Evolutionary conservation across 2,888 invertebrate species (phyloP), one percentile per base, ranked within the genome.

Genomic region (Heliconius cydno): DNA sequence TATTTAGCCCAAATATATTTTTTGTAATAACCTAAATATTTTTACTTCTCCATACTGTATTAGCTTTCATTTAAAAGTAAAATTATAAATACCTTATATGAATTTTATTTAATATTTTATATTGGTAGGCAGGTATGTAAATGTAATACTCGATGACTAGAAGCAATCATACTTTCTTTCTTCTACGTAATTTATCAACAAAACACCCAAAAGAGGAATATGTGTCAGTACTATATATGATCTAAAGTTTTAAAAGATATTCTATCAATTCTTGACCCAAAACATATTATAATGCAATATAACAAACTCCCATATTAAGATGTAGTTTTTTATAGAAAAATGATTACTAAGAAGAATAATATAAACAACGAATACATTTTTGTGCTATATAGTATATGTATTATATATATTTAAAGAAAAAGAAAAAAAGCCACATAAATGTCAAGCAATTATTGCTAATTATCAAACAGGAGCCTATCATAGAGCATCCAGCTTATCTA

Each of bases 401-500:
- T 5, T 46, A 4, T 15, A 25, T 38, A 15, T 70, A 15, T 41
- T 41, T 70, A 2, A 13, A 6, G 28, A 65, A 65, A 1, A 13
- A 15, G 15, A 63, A 28, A 15, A 13, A 65, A 65, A 28, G 7
- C 19, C 19, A 68, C 78, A 38, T 68, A 6, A 25, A n/a, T 15
- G 25, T 2, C 1, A 41, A n/a, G 41, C 25, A 70, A 70, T 12
- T 46, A 34, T 4, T 34, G 13, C 6, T 72, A 72, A 57, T 57
- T 10, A 57, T n/a, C 3, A 72, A 52, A 57, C 57, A 72, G 72
- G 72, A 57, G 57, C 22, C 5, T 72, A 34, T 68, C 7, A 38
- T 38, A 73, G 34, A 60, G n/a, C 28, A 60, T 57, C 34, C 30
- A 60, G 34, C 30, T 34, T 6, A 34, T 34, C 83, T 83, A 76